These are phyloP conservation scores for Zeuzera pyrina DNA, from an alignment of 2,888 invertebrate species.

Conservation along the genomic window DNA sequence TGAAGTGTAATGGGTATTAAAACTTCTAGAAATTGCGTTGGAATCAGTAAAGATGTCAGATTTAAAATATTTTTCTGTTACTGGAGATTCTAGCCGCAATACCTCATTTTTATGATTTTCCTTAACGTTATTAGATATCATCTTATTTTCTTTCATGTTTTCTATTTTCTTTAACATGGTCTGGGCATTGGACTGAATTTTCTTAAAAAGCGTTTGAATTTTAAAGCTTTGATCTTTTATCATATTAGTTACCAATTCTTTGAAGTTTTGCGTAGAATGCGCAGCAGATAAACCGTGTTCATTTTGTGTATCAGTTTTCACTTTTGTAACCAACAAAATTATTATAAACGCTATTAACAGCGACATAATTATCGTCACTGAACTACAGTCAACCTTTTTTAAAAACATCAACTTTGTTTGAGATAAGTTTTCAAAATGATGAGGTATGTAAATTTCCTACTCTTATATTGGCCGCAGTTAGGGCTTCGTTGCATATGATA, in stretches of 20 bases:
- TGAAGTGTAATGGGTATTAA: slow-evolving; percentile 40
- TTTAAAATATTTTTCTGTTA: slow-evolving; percentile 23
- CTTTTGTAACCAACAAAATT: slow-evolving; percentile 34
- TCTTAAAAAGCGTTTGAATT: slow-evolving; percentile 46
- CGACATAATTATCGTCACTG: slow-evolving; percentile 43
- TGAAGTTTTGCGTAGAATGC: slow-evolving; percentile 38
- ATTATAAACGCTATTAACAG: slow-evolving; percentile 38
- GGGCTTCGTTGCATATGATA: slow-evolving; percentile 43
- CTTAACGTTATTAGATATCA: slow-evolving; percentile 1
- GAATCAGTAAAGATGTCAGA: slow-evolving; percentile 6
- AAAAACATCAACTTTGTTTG: slow-evolving; percentile 43
- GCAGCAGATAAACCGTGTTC: slow-evolving; percentile 19
- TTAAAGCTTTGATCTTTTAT: slow-evolving; percentile 55
- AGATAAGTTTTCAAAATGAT: slow-evolving; percentile 28
- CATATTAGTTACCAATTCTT: slow-evolving; percentile 43
- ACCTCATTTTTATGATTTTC: background rate
- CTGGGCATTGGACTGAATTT: slow-evolving; percentile 53
- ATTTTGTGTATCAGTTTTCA: slow-evolving; percentile 32
- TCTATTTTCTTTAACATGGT: slow-evolving; percentile 46
- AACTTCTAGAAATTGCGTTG: slow-evolving; percentile 35
- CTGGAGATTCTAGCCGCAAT: slow-evolving; percentile 36
- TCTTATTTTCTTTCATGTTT: slow-evolving; percentile 30
- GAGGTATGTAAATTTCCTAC: slow-evolving; percentile 14
- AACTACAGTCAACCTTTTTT: slow-evolving; percentile 22
- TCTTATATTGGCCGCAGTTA: slow-evolving; percentile 35